Base-by-base conservation (phyloP, 2,888 invertebrate species). In the Bugulina stolonifera region DNA sequence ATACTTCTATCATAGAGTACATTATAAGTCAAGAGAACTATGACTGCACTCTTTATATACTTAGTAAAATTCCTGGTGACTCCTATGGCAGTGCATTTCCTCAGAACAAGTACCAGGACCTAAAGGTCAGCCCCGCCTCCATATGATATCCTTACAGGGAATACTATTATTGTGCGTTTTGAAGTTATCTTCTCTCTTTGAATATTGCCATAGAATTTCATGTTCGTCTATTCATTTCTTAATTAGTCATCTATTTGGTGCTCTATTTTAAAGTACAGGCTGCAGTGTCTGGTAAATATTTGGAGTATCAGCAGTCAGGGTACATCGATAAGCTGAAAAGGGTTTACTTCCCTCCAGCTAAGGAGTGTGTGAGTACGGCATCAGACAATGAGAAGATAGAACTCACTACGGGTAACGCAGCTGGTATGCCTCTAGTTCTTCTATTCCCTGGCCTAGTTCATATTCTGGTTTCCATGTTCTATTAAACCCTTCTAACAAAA, bases 1-100 rank as follows among this genome's bases (percentile, higher is more conserved):
- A 64, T 27, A 64, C 27, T 10, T 27, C 64, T 10, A 27, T 64
- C 14, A 64, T 64, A 64, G 64, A 64, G 10, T 64, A 64, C 32
- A 5, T 64, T 3, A 64, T 32, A 10, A 27, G 64, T 27, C 29
- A 64, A 14, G 64, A 64, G 64, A 64, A 64, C 64, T 64, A 32
- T 64, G 64, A 64, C 64, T 64, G 64, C 27, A 64, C 10, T 14
- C 32, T 64, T 5, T 64, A 29, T n/a, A 64, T 10, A 10, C 32
- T 64, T 2, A 32, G 64, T 2, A 32, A 27, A 10, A 10, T 64
- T 64, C 32, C 64, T 32, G 27, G 10, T 29, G 64, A 64, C 64
- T 64, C 64, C 5, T 64, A 64, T 32, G 64, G 64, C 14, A 64
- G 32, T n/a, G 64, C 64, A 14, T 64, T 64, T 32, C 64, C 64